Conservation (phyloP, 2,797 vertebrate species). For the Schizothorax lantsangensis region DNA sequence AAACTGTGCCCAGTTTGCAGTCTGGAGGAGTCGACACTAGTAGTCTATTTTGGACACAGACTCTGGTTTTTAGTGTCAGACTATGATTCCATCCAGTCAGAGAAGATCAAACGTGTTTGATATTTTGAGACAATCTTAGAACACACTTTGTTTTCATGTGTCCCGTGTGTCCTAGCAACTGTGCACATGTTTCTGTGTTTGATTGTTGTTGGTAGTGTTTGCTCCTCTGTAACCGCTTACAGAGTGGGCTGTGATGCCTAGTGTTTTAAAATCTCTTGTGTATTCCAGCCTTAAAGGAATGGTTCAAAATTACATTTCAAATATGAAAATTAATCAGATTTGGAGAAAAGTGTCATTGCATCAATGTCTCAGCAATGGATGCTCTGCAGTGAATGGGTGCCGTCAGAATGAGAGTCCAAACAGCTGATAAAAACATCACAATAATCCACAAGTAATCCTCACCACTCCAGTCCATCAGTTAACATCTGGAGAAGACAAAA, state of each 20-base stretch:
- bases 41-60: background rate
- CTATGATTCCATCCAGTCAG: background rate
- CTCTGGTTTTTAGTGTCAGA: background rate
- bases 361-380: background rate
- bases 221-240: background rate
- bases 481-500: no score
- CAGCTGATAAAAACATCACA: background rate
- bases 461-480: no score
- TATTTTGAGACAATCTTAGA: background rate
- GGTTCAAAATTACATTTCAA: background rate
- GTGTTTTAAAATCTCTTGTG: background rate
- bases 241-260: background rate
- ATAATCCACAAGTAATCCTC: background rate
- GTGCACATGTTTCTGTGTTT: background rate
- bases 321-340: background rate
- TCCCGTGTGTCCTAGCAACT: background rate
- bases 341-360: background rate
- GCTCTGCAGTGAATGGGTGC: background rate
- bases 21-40: background rate
- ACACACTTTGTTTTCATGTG: background rate
- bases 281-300: background rate
- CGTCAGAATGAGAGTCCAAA: background rate
- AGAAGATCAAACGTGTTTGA: background rate
- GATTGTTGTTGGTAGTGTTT: background rate
- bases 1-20: background rate